Conservation (phyloP, 2,888 invertebrate genomes). For the Orchesellides sinensis region DNA sequence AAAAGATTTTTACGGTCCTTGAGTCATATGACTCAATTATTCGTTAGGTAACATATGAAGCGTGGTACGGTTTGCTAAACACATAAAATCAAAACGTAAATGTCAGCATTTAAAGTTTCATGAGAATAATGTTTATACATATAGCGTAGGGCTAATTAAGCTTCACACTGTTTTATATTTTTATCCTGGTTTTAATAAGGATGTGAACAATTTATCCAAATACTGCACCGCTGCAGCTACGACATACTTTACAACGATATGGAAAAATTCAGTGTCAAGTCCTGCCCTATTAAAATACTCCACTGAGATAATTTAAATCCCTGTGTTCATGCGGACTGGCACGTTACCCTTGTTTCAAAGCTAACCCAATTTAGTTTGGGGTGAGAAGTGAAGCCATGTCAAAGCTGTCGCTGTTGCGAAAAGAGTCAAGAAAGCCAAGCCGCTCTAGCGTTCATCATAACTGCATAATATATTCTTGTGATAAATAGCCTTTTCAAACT, state of each 20-base stretch:
- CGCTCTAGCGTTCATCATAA: no score
- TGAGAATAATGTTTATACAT: neutral
- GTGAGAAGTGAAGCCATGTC: no score
- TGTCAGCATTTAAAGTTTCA: neutral
- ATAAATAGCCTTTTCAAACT: neutral
- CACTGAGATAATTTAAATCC: neutral
- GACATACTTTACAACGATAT: neutral
- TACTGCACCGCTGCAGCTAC: neutral
- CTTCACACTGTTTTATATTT: conserved; percentile 26
- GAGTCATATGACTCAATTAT: no score
- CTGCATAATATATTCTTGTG: no score
- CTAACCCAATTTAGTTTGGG: no score
- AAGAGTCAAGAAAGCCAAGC: no score
- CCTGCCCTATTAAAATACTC: neutral
- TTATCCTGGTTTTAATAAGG: conserved; percentile 44
- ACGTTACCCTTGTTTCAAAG: neutral
- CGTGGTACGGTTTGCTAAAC: no score
- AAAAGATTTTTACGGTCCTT: no score
- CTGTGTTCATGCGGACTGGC: neutral
- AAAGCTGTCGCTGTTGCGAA: no score
- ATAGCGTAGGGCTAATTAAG: conserved; percentile 32
- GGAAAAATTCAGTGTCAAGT: conserved; percentile 15
- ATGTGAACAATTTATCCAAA: conserved; percentile 47
- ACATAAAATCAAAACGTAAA: no score
- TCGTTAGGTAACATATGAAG: no score